Conservation (phyloP, 2,888 invertebrate species). For the Drosophila testacea region DNA sequence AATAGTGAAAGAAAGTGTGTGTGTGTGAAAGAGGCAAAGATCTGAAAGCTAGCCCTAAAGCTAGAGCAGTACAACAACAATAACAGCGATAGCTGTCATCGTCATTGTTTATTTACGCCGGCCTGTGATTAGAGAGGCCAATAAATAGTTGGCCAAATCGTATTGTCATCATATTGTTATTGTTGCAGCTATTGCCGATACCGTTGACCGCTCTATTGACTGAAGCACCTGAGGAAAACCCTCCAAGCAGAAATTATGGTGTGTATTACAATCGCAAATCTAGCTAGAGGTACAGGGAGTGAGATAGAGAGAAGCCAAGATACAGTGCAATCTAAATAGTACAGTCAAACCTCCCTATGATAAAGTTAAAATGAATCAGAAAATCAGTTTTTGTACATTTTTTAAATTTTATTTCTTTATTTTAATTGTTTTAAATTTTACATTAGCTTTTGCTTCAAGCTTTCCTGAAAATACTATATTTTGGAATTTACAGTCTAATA, state of each 20-base stretch:
- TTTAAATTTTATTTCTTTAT: neutral
- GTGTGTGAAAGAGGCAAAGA: neutral
- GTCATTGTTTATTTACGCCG: constrained; percentile 50
- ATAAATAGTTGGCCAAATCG: constrained; percentile 45
- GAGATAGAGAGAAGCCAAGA: neutral
- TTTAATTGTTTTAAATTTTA: neutral
- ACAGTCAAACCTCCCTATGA: neutral
- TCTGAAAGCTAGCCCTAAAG: constrained; percentile 2
- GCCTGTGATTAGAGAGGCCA: constrained; percentile 43
- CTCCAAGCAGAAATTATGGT: constrained; percentile 33
- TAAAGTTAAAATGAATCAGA: neutral
- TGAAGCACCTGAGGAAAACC: constrained; percentile 17
- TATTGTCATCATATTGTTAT: constrained; percentile 18
- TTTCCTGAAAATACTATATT: no score
- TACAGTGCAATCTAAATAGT: neutral
- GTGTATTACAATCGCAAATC: constrained; percentile 35
- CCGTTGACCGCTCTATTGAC: constrained; percentile 25
- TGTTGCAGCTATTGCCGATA: neutral
- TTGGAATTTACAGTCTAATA: no score
- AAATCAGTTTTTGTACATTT: neutral
- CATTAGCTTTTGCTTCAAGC: no score
- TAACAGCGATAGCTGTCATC: constrained; percentile 50
- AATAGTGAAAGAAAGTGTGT: constrained; percentile 16
- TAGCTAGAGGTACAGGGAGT: neutral
- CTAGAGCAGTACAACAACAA: constrained; percentile 20